Percentiles rank a stretch among this genome's conserved stretches.
Conservation (phyloP, 2,888 invertebrate species). For the Volucella bombylans region DNA sequence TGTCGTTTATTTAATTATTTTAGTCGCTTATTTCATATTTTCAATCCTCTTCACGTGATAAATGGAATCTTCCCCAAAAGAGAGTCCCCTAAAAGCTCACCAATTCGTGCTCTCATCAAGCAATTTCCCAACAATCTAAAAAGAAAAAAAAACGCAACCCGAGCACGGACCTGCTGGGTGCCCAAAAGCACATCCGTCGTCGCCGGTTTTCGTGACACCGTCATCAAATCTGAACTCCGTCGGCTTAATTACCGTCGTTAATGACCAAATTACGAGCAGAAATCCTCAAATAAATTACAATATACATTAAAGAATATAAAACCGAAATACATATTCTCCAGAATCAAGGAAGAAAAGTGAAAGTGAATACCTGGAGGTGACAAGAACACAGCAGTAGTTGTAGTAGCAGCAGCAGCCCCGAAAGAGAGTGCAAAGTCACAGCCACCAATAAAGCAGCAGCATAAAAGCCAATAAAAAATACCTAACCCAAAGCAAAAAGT, state of each 20-base stretch:
- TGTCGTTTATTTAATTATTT: slow-evolving; percentile 42
- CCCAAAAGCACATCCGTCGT: slow-evolving; percentile 19
- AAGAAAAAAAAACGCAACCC: slow-evolving; percentile 29
- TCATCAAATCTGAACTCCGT: background rate
- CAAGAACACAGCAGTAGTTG: slow-evolving; percentile 35
- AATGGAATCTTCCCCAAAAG: slow-evolving; percentile 13
- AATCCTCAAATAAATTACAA: slow-evolving; percentile 1
- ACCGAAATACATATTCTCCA: slow-evolving; percentile 19
- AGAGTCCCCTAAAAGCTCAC: background rate
- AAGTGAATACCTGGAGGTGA: slow-evolving; percentile 53
- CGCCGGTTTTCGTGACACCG: background rate
- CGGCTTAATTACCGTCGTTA: background rate
- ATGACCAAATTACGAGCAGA: background rate
- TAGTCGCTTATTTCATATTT: slow-evolving; percentile 40
- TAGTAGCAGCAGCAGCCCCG: slow-evolving; percentile 34
- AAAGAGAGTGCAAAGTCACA: slow-evolving; percentile 59
- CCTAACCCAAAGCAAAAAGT: slow-evolving; percentile 4
- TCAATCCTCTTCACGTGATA: slow-evolving; percentile 18
- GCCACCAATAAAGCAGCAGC: slow-evolving; percentile 63
- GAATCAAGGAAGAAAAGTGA: slow-evolving; percentile 49
- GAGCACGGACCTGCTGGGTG: background rate
- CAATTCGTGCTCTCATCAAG: background rate
- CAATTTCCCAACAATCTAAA: background rate
- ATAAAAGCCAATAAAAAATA: slow-evolving; percentile 61
- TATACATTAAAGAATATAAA: background rate